These are phyloP conservation scores for Drosophila kanekoi DNA, from an alignment of 2,888 invertebrate genomes.

Conservation along the genomic window DNA sequence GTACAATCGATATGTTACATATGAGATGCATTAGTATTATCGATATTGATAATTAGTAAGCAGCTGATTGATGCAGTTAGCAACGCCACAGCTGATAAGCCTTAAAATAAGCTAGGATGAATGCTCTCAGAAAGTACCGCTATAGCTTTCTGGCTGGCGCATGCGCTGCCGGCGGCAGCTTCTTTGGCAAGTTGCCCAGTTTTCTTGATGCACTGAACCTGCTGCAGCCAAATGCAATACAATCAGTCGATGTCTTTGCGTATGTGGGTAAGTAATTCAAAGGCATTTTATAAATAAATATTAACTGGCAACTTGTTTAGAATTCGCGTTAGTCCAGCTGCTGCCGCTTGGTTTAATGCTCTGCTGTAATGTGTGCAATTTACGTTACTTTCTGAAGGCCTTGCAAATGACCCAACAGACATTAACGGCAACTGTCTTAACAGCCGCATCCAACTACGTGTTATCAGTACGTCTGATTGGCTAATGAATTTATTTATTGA, in stretches of 20 bases:
- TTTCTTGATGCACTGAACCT: conserved; percentile 53
- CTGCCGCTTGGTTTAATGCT: conserved; percentile 86
- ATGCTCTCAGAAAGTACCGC: conserved; percentile 67
- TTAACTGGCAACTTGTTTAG: conserved; percentile 48
- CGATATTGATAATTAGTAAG: neutral
- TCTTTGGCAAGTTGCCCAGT: conserved; percentile 87
- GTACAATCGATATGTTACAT: no score
- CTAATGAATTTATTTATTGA: neutral
- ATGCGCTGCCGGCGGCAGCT: conserved; percentile 87
- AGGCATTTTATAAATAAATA: neutral
- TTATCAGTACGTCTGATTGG: conserved; percentile 85
- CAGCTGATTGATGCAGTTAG: conserved; percentile 3
- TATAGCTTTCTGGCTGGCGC: conserved; percentile 85
- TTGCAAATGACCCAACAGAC: conserved; percentile 87
- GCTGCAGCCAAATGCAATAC: conserved; percentile 12
- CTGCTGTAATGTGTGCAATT: conserved; percentile 86
- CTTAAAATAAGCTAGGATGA: conserved; percentile 36
- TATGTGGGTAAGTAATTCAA: conserved; percentile 29
- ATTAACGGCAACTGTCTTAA: conserved; percentile 87
- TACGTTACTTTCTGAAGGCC: conserved; percentile 87
- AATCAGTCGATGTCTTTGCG: neutral
- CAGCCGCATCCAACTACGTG: conserved; percentile 87
- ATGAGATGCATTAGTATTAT: neutral
- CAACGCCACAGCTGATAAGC: conserved; percentile 7
- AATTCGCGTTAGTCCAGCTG: conserved; percentile 74